Evolutionary conservation across 2,888 invertebrate species (phyloP), one percentile per base, ranked within the genome.

Genomic region (Melinopterus prodromus): DNA sequence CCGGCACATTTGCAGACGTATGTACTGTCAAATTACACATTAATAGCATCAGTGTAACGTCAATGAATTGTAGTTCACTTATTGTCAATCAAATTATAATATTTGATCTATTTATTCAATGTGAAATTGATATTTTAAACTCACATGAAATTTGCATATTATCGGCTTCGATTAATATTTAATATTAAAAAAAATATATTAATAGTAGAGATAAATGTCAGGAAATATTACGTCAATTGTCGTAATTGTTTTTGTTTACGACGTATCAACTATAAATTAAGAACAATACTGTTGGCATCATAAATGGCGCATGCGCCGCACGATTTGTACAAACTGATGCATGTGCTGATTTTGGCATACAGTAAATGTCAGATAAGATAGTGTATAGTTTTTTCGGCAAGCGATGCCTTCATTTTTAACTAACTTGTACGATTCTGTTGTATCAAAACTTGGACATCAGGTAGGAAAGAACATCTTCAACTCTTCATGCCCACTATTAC

Each of bases 291-390:
- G 53, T 53, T 53, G 53, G 53, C 53, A 53, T 53, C 53, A 53
- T 53, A 53, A 53, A 53, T 53, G 53, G 53, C 53, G 53, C 53
- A 53, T 53, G 53, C 53, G 53, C 53, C 53, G 53, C 3, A 53
- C 53, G 12, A 53, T 53, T 53, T 53, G 12, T 53, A 53, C 53
- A 53, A 53, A 53, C 1, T 53, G 12, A 53, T 53, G 53, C 53
- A 53, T 12, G 53, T 12, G 53, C 9, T 53, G 53, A 12, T 7
- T 12, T 53, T 53, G 53, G 53, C 53, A 53, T 53, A 12, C 1
- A 53, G 53, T 53, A 53, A 53, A 53, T 53, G 53, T 53, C 53
- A 53, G 53, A 53, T 53, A 53, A 53, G 53, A 53, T 53, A 53
- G 53, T 53, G 53, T 53, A 53, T 53, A 53, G 53, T 53, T 53